phyloP scores from a whole-genome alignment of 2,888 invertebrate species.

The Lagria hirta region DNA sequence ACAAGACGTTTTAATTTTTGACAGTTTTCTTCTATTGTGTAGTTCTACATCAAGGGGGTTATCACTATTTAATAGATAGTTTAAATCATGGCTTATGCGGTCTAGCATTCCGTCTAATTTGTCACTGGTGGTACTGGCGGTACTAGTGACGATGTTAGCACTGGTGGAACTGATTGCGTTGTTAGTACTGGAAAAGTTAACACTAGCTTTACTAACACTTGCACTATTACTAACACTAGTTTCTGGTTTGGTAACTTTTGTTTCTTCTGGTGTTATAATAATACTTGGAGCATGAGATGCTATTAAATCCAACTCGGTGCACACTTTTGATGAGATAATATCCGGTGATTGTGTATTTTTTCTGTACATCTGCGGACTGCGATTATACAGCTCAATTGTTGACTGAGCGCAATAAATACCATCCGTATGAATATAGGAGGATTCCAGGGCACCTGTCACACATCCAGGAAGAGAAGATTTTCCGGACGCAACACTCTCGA shows the following conservation, averaged over 20 bases:
- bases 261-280: conserved; percentile 39
- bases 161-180: conserved; percentile 31
- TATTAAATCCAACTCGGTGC: conserved; percentile 59
- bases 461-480: conserved; percentile 36
- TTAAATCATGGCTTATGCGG: conserved; percentile 79
- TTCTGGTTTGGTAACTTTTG: conserved; percentile 27
- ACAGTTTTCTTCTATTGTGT: conserved; percentile 35
- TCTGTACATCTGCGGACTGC: conserved; percentile 50
- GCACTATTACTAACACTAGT: conserved; percentile 5
- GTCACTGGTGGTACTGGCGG: conserved; percentile 46
- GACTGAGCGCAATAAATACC: conserved; percentile 39
- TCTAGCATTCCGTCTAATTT: conserved; percentile 68
- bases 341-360: conserved; percentile 47
- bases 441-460: conserved; percentile 44
- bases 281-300: conserved; percentile 44
- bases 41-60: conserved; percentile 32
- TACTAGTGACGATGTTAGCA: conserved; percentile 33
- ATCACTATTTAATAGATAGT: conserved; percentile 73
- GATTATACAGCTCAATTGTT: conserved; percentile 54
- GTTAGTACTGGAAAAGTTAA: conserved; percentile 51
- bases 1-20: conserved; percentile 41
- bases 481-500: conserved; percentile 32
- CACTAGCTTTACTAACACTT: conserved; percentile 36
- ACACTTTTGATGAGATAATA: conserved; percentile 57
- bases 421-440: conserved; percentile 45